These are phyloP conservation scores for Verasper variegatus DNA, from an alignment of 2,113 vertebrate species.

Conservation along the genomic window DNA sequence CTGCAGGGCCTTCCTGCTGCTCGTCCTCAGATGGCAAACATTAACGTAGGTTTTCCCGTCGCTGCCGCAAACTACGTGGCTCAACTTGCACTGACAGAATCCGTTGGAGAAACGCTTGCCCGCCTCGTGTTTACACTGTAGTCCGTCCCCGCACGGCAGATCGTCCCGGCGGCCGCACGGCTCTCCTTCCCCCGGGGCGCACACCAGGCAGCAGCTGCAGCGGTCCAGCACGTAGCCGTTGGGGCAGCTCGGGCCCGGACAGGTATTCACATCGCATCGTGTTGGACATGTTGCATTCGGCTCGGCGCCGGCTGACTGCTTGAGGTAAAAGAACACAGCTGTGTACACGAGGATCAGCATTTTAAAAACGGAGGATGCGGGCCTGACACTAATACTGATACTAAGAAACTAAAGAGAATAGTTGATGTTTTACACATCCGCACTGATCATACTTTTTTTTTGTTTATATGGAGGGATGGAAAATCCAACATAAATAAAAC, in stretches of 20 bases:
- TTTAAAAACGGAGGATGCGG: neutral
- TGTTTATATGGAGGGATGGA: neutral
- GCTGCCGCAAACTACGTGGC: slow-evolving; percentile 88
- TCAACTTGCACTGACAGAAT: slow-evolving; percentile 86
- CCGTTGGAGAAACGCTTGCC: slow-evolving; percentile 80
- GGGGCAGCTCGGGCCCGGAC: slow-evolving; percentile 91
- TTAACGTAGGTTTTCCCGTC: slow-evolving; percentile 90
- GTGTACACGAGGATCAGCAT: slow-evolving; percentile 67
- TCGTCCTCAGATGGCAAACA: slow-evolving; percentile 88
- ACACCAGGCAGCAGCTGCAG: slow-evolving; percentile 94
- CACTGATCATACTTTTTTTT: neutral
- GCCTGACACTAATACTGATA: too few relatives aligned
- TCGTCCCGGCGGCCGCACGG: slow-evolving; percentile 88
- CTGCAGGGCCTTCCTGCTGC: slow-evolving; percentile 87
- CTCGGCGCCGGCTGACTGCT: slow-evolving; percentile 50
- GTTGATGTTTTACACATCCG: neutral
- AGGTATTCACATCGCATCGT: slow-evolving; percentile 91
- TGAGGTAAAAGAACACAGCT: slow-evolving; percentile 40
- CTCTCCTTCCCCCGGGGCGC: slow-evolving; percentile 88
- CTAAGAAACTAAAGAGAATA: neutral
- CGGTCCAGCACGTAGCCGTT: slow-evolving; percentile 92
- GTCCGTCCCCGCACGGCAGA: slow-evolving; percentile 89
- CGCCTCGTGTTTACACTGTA: slow-evolving; percentile 86
- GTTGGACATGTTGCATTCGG: slow-evolving; percentile 80
- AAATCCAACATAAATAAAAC: neutral